Evolutionary conservation across 1,140 invertebrate genomes (phyloP), one percentile per base, ranked within the genome.

Genomic region (Pseudomyrmex concolor): DNA sequence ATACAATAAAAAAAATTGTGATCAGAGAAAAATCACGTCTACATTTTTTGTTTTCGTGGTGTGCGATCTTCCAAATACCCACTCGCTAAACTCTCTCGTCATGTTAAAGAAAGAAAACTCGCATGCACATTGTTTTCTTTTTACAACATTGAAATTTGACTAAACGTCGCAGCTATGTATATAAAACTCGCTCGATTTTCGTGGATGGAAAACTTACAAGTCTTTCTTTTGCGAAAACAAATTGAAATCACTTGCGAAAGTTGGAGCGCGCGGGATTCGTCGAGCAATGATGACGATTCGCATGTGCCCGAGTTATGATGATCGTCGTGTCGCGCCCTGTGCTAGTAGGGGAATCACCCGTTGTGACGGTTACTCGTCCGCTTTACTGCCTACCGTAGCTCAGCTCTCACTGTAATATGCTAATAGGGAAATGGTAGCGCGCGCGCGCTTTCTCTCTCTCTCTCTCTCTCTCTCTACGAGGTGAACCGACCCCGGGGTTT

Each of bases 351-450:
- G 68, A 87, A 86, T 86, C 84, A 90, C 82, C 51, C 67, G 57
- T 66, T 60, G 59, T 77, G 82, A 89, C 86, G 74, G 84, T 89
- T 89, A 88, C 76, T 88, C 78, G 86, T 88, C 84, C 77, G 70
- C 51, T 89, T 89, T 88, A 88, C 83, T 86, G 55, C 80, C 85
- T 62, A 71, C 71, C 43, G 43, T 70, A 55, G 68, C 62, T 48
- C 2, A 19, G 66, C 50, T 68, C 59, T 62, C 55, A 51, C 74
- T 86, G 83, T 89, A 90, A 90, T 89, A 90, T 90, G 89, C 85
- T 89, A 90, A 90, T 90, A 88, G 74, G 74, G 87, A 86, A 78
- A 85, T 86, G 74, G 71, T 70, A 88, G 63, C 54, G 34, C 34
- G 34, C 34, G 34, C 34, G 34, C 34, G 34, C 34, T 5, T 0